These are phyloP conservation scores for Prionace glauca DNA, from an alignment of 2,797 vertebrate genomes.

Conservation along the genomic window DNA sequence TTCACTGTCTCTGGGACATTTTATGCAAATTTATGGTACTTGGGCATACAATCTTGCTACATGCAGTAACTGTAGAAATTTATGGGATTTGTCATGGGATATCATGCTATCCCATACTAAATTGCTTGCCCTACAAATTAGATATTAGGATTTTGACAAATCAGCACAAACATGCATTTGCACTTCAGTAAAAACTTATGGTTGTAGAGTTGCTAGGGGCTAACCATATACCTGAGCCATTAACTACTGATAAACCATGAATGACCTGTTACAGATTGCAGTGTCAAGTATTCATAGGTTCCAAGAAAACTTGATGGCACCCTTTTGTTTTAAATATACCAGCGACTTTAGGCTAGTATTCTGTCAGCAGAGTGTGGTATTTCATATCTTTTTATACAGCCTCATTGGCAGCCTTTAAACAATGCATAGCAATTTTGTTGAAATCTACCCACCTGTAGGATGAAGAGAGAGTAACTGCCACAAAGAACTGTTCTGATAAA, in stretches of 20 bases:
- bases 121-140: background rate
- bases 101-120: background rate
- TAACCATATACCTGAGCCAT: slow-evolving; percentile 48
- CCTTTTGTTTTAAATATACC: slow-evolving; percentile 33
- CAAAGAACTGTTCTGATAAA: slow-evolving; percentile 39
- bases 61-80: background rate
- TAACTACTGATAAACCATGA: slow-evolving; percentile 43
- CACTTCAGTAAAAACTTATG: slow-evolving; percentile 46
- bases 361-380: slow-evolving; percentile 26
- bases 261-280: slow-evolving; percentile 27
- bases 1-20: slow-evolving; percentile 20
- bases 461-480: slow-evolving; percentile 37
- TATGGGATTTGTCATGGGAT: slow-evolving; percentile 13
- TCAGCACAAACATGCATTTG: slow-evolving; percentile 50
- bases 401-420: slow-evolving; percentile 35
- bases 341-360: slow-evolving; percentile 23
- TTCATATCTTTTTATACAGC: slow-evolving; percentile 31
- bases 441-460: slow-evolving; percentile 35
- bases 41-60: background rate
- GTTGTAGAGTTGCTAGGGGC: slow-evolving; percentile 41
- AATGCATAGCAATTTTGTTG: slow-evolving; percentile 38
- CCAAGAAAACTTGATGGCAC: slow-evolving; percentile 21
- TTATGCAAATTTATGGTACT: slow-evolving; percentile 25
- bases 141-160: slow-evolving; percentile 39
- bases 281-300: slow-evolving; percentile 30